phyloP scores from a whole-genome alignment of 1,140 invertebrate species.

The Nasonia vitripennis region DNA sequence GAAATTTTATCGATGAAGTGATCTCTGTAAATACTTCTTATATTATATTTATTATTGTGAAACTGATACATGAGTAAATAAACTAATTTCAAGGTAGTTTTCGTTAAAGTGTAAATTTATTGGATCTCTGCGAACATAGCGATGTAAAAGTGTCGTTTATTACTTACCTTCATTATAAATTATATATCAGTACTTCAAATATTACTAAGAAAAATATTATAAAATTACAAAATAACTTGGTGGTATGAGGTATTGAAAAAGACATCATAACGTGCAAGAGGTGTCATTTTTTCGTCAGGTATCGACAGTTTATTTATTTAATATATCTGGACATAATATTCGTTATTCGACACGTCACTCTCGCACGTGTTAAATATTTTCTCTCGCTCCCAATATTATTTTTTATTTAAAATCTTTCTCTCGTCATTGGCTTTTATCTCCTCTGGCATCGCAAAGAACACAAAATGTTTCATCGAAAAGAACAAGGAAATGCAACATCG shows the following conservation, averaged over 20 bases:
- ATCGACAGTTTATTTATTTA: constrained; percentile 60
- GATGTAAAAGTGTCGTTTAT: no score
- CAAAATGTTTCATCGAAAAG: not conserved
- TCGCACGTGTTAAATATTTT: not conserved
- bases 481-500: constrained; percentile 10
- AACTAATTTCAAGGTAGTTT: constrained; percentile 39
- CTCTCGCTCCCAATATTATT: constrained; percentile 2
- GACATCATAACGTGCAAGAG: not conserved
- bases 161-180: no score
- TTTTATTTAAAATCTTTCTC: not conserved
- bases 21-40: constrained; percentile 46
- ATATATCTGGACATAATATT: constrained; percentile 56
- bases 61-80: constrained; percentile 35
- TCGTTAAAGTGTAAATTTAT: not conserved
- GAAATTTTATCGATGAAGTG: constrained; percentile 33
- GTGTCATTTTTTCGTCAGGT: constrained; percentile 50
- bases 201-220: no score
- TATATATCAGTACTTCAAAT: no score
- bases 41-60: constrained; percentile 36
- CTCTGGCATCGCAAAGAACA: not conserved
- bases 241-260: constrained; percentile 20
- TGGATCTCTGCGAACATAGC: no score
- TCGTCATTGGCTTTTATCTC: not conserved
- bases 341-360: constrained; percentile 51
- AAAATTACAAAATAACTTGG: no score